These are phyloP conservation scores for Poecile atricapillus DNA, from an alignment of 2,113 vertebrate genomes.

Conservation along the genomic window DNA sequence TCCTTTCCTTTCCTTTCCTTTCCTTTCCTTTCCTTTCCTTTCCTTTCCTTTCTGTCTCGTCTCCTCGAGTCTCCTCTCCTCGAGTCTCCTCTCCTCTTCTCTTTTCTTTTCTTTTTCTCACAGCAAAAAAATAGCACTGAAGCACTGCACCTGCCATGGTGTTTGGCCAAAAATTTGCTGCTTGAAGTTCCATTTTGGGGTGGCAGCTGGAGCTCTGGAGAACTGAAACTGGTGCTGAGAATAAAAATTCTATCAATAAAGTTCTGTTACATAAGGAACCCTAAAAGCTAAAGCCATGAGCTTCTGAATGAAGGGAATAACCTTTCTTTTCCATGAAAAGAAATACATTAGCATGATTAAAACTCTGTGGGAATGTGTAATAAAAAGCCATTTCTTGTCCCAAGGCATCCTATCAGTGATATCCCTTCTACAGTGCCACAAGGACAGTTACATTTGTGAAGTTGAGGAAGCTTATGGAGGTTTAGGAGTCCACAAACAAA, in stretches of 20 bases:
- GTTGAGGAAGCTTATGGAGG: not conserved
- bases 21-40: too few relatives aligned
- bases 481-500: not conserved
- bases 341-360: not conserved
- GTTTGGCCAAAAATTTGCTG: not conserved
- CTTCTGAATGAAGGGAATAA: not conserved
- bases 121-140: not conserved
- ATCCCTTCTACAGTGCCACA: not conserved
- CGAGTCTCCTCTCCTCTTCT: rapidly evolving
- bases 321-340: not conserved
- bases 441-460: not conserved
- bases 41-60: too few relatives aligned
- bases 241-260: not conserved
- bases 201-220: not conserved
- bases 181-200: not conserved
- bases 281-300: not conserved
- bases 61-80: too few relatives aligned
- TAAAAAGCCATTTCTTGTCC: not conserved
- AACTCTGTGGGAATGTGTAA: not conserved
- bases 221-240: not conserved
- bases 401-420: not conserved
- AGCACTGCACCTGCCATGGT: not conserved
- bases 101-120: not conserved
- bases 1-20: rapidly evolving
- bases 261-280: not conserved